phyloP scores from a whole-genome alignment of 2,888 invertebrate genomes.

The Trissolcus brochymenae region DNA sequence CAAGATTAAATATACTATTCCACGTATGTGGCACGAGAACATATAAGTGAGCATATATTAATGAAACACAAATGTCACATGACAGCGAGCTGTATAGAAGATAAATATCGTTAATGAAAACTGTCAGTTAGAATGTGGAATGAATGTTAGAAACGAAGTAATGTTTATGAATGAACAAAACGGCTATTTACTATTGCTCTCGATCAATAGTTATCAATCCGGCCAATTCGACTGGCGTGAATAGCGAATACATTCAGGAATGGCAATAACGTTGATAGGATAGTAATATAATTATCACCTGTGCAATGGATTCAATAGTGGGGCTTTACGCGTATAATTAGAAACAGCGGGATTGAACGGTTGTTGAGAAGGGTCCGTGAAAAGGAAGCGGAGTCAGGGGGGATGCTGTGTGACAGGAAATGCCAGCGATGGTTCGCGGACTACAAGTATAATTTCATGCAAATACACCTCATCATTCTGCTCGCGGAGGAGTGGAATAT shows the following conservation, averaged over 20 bases:
- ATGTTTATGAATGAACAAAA: conserved; percentile 43
- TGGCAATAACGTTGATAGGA: conserved; percentile 75
- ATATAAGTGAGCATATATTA: neutral
- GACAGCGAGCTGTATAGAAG: too few relatives aligned
- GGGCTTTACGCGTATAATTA: conserved; percentile 72
- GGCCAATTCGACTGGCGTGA: conserved; percentile 69
- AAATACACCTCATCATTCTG: conserved; percentile 73
- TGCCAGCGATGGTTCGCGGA: conserved; percentile 55
- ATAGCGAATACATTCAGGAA: conserved; percentile 67
- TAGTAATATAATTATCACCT: conserved; percentile 75
- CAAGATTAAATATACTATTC: too few relatives aligned
- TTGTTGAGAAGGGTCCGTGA: conserved; percentile 58
- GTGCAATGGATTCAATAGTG: conserved; percentile 69
- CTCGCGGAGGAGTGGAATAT: conserved; percentile 70
- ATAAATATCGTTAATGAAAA: too few relatives aligned
- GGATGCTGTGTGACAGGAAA: conserved; percentile 35
- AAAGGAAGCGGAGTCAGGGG: conserved; percentile 43
- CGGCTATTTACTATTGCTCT: conserved; percentile 36
- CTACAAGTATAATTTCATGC: conserved; percentile 72
- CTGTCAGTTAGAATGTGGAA: conserved; percentile 11
- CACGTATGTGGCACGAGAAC: too few relatives aligned
- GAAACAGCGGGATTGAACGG: conserved; percentile 68
- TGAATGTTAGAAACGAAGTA: conserved; percentile 9
- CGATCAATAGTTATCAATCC: conserved; percentile 60
- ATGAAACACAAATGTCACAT: conserved; percentile 1